Evolutionary conservation across 2,888 invertebrate genomes (phyloP).

Genomic region (Tigriopus californicus): DNA sequence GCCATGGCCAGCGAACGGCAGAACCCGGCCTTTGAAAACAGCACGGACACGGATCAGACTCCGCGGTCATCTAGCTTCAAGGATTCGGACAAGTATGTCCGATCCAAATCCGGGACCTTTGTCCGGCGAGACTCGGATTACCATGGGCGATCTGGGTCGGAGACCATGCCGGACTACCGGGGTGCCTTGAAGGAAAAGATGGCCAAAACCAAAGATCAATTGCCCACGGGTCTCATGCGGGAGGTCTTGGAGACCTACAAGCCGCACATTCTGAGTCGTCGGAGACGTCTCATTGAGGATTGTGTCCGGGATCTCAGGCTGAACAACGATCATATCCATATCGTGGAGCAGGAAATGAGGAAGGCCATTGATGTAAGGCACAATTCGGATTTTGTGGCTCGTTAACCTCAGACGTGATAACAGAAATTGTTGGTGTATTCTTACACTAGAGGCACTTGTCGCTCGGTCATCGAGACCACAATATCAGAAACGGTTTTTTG

Average conservation of each 20-base stretch:
- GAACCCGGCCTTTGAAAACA: not conserved
- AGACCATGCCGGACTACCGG: conserved; percentile 10
- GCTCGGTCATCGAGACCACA: too few relatives aligned
- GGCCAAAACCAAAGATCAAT: conserved; percentile 12
- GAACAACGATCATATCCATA: conserved; percentile 14
- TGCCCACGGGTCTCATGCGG: conserved; percentile 12
- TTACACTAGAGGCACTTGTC: too few relatives aligned
- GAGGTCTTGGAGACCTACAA: conserved; percentile 15
- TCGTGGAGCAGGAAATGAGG: conserved; percentile 13
- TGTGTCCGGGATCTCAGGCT: conserved; percentile 9
- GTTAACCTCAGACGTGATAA: too few relatives aligned
- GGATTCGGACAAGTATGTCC: conserved; percentile 11
- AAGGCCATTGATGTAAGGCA: not conserved
- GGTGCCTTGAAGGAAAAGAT: not conserved
- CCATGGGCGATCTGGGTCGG: not conserved
- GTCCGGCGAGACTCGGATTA: conserved; percentile 10
- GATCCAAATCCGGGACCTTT: conserved; percentile 8
- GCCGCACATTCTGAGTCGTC: conserved; percentile 5
- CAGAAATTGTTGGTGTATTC: too few relatives aligned
- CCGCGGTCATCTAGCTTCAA: conserved; percentile 6
- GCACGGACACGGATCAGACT: not conserved
- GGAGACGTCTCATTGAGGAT: conserved; percentile 11
- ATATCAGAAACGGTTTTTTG: too few relatives aligned
- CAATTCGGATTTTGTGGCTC: too few relatives aligned
- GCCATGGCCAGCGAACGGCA: too few relatives aligned